Evolutionary conservation across 53 echinoderm and acorn worm genomes (phyloP), one percentile per base, ranked within the genome.

Genomic region (Antedon mediterranea): DNA sequence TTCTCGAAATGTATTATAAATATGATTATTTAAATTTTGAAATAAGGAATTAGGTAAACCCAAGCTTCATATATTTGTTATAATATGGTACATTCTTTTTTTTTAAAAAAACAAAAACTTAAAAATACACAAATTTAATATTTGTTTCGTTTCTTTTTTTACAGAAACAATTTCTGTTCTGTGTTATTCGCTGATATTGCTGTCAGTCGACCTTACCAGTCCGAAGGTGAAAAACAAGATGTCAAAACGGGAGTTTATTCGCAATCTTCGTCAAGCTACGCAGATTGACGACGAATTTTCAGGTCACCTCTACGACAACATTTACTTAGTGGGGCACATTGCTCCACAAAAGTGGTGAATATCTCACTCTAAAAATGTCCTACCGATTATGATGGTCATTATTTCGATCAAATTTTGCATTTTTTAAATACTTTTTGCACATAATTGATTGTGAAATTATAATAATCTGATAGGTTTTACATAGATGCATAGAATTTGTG

Each of bases 191-290:
- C 77, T 98, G 70, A 92, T 98, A 43, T 80, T 98, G 72, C 88
- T 98, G 28, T 98, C 98, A 0, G 87, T 90, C 20, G 98, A 98
- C 75, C 87, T 98, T 83, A 92, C 98, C 7, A 98, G 98, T 74
- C 98, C 98, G n/a, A 92, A 98, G 73, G 92, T 98, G 79, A 98
- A 98, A 78, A 98, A 98, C 88, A 98, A 98, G 79, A 98, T 98
- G 98, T 98, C 98, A 13, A 98, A 98, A 76, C 81, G 98, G 30
- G 98, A 98, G 78, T 98, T 98, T 83, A 98, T 98, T 80, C 86
- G 98, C 43, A 98, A 93, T 37, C 92, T 98, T 32, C 78, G 98
- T 20, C 92, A 90, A 30, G 98, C 98, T 44, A 98, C 98, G 0
- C 76, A 79, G 8, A 90, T 84, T 28, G 80, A 85, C 29, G 98